A percentile compares a stretch with the other conserved stretches of the same genome.
phyloP scores from a whole-genome alignment of 2,113 vertebrate species.

The Dicaeum eximium region DNA sequence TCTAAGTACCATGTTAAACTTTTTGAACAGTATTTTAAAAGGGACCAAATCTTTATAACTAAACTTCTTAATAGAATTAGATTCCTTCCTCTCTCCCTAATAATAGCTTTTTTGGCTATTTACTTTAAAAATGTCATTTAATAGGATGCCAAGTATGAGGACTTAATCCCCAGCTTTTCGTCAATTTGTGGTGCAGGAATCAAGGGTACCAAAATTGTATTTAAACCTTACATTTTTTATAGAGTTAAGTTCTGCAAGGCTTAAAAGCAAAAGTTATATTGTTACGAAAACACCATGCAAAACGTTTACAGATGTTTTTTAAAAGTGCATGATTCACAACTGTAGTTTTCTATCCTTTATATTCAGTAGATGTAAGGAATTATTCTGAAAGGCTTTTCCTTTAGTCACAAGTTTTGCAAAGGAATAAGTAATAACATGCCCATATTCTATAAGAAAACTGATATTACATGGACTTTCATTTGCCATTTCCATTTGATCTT shows the following conservation, averaged over 20 bases:
- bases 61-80: background rate
- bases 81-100: rapidly evolving
- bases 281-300: background rate
- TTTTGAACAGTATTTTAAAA: background rate
- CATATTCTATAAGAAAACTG: background rate
- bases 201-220: background rate
- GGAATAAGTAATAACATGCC: background rate
- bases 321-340: background rate
- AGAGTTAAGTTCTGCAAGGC: background rate
- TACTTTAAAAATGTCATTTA: background rate
- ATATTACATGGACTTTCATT: background rate
- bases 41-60: background rate
- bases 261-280: background rate
- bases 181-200: background rate
- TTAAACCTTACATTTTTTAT: background rate
- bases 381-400: background rate
- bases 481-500: background rate
- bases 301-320: background rate
- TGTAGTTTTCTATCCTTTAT: background rate
- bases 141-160: background rate
- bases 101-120: background rate
- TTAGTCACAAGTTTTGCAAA: background rate
- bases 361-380: background rate
- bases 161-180: background rate
- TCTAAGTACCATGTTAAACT: background rate